Base-by-base conservation (phyloP, 2,113 vertebrate species). In the Xenopus borealis region DNA sequence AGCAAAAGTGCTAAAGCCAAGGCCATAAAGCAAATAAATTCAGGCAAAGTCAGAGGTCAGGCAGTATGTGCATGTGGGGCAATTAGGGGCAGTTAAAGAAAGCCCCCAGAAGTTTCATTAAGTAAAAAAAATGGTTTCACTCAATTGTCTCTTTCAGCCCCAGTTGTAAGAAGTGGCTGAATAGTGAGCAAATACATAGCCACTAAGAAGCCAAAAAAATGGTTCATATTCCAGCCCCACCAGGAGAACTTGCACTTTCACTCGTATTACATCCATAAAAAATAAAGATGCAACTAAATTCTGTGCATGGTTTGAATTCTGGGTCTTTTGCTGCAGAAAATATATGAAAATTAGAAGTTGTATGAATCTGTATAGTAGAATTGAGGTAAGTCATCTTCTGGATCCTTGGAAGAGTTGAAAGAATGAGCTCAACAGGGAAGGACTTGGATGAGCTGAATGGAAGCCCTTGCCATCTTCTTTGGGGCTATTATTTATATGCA, bases 1-100 rank as follows among this genome's bases (percentile, higher is more conserved):
- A 77, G 61, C 69, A 64, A 13, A 70, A 77, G 74, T 69, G 73
- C 73, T 62, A 62, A 75, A 69, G 57, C 66, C 73, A 75, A 75
- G 58, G 57, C 47, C 40, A 14, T 44, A 64, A 57, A 46, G 59
- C 58, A 70, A 69, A 70, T 7, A 55, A 70, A 64, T 18, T 59
- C 67, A 57, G 61, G 16, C 33, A 64, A 69, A 77, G 73, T 46
- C 66, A 50, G 18, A 52, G 66, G 19, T 66, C 58, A 27, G 52
- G 16, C 18, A 17, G n/a, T 10, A 13, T 20, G 4, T 67, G 20
- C 30, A 27, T 10, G 6, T 17, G 17, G 8, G 16, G 55, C 8
- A n/a, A 27, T 27, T 27, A 27, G 58, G 58, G 53, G 17, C 17
- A 55, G 17, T 4, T 55, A n/a, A 40, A 40, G 33, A 40, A 40